Conservation (phyloP, 2,888 invertebrate species). For the Meloe dianella region DNA sequence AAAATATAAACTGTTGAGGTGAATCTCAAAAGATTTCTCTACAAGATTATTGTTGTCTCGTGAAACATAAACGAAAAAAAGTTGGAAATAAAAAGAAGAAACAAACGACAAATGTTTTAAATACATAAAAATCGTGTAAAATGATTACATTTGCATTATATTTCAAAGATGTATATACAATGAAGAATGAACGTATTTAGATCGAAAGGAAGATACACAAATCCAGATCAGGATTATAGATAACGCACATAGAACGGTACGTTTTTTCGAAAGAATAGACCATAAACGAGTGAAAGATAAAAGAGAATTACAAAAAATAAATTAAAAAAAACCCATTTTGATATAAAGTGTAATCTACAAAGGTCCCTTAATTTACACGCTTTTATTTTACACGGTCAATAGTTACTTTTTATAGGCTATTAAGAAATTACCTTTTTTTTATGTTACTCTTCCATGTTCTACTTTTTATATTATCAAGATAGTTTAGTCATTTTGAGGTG, state of each 20-base stretch:
- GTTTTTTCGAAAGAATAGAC: not conserved
- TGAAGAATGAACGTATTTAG: not conserved
- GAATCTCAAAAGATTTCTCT: not conserved
- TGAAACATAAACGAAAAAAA: not conserved
- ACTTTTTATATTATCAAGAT: too few species aligned
- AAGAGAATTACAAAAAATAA: too few species aligned
- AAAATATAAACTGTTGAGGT: not conserved
- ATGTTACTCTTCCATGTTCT: too few species aligned
- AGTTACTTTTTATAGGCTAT: too few species aligned
- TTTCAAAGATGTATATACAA: not conserved
- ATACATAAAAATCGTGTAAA: not conserved
- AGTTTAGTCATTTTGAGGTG: too few species aligned
- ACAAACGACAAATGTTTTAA: not conserved
- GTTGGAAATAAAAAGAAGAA: not conserved
- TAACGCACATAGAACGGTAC: not conserved
- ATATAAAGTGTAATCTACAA: too few species aligned
- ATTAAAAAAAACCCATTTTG: too few species aligned
- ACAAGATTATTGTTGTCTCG: not conserved
- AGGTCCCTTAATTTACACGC: too few species aligned
- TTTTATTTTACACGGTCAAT: too few species aligned
- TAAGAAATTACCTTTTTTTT: too few species aligned
- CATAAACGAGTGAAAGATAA: not conserved
- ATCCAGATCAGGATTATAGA: not conserved
- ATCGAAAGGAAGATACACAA: not conserved
- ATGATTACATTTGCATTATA: not conserved